A percentile compares a stretch with the other conserved stretches of the same genome.
Conservation (phyloP, 2,888 invertebrate genomes). For the Spisula subtruncata region DNA sequence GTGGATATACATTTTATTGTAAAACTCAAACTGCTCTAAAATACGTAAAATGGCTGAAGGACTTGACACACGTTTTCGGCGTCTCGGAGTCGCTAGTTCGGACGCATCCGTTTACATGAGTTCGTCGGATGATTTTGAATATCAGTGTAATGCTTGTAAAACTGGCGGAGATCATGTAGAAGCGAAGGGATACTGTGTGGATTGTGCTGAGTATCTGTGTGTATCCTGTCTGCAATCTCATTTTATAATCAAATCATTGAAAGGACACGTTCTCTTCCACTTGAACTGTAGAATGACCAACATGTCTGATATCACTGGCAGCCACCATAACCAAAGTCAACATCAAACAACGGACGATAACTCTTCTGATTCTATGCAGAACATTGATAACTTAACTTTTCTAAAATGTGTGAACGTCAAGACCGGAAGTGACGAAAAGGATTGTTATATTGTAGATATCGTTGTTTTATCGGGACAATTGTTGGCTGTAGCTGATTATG, state of each 20-base stretch:
- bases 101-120: background rate
- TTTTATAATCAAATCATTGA: background rate
- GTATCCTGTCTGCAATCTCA: background rate
- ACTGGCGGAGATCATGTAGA: background rate
- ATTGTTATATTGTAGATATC: background rate
- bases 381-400: background rate
- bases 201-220: background rate
- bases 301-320: background rate
- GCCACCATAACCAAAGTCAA: background rate
- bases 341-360: background rate
- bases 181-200: background rate
- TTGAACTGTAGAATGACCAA: background rate
- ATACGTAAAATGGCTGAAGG: too few relatives aligned
- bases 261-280: background rate
- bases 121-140: constrained; percentile 9
- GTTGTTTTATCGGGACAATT: background rate
- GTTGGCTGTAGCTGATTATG: background rate
- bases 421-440: background rate
- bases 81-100: too few relatives aligned
- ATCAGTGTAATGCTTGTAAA: background rate
- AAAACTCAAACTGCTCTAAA: too few relatives aligned
- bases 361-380: background rate
- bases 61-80: too few relatives aligned
- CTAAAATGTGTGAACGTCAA: background rate
- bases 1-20: too few relatives aligned